Evolutionary conservation across 2,888 invertebrate species (phyloP), one percentile per base, ranked within the genome.

Genomic region (Lagria hirta): DNA sequence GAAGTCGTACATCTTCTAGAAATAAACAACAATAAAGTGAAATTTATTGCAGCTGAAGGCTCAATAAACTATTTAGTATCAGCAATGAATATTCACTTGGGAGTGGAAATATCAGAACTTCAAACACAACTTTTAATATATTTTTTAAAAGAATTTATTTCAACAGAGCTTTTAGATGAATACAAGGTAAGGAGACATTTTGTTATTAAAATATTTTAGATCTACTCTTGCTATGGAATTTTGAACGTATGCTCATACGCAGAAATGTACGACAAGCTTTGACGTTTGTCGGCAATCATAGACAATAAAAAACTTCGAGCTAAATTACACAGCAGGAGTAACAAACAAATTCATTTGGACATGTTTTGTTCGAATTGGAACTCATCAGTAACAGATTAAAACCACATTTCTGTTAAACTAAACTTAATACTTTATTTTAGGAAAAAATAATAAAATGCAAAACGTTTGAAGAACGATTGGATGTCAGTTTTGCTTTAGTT

Each of bases 11-110:
- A 80, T 5, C 75, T 79, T 59, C 72, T 96, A 18, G 90, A 91
- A 68, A 72, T 70, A 4, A 73, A 78, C 58, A 86, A 85, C 52
- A 74, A 75, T 35, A 72, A 63, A 7, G 88, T 87, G 2, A 74
- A 77, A 21, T 57, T 88, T 1, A 73, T 86, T 57, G 77, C 91
- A n/a, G 75, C 97, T 32, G 96, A 96, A 65, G 93, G 94, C 4
- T 75, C 86, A 0, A 88, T 87, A 0, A 76, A 16, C 1, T 35
- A 35, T n/a, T 10, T 35, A 15, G 13, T 26, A 0, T 16, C 35
- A 6, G n/a, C n/a, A n/a, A n/a, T n/a, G n/a, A n/a, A n/a, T n/a
- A n/a, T n/a, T n/a, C 60, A 79, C 6, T 65, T 65, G 18, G 65
- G 69, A 13, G 71, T 70, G 37, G 73, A 71, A 29, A 76, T 79